Percentiles rank a stretch among this genome's conserved stretches.
Conservation (phyloP, 2,113 vertebrate species). For the Atractosteus spatula region DNA sequence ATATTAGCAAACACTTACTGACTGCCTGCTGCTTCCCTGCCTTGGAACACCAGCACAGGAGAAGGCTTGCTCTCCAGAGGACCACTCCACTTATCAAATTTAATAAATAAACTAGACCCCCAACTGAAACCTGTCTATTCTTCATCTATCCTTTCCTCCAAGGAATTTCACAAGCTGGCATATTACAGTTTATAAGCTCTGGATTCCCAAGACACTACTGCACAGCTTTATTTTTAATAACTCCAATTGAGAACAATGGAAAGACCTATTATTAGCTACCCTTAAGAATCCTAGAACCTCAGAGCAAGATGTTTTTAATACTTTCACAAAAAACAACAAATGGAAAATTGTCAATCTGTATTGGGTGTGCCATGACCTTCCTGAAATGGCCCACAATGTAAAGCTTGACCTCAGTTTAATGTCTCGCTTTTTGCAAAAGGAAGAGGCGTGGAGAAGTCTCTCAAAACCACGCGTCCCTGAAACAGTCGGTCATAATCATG, state of each 20-base stretch:
- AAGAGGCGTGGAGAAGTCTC: too few relatives aligned
- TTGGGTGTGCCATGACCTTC: too few relatives aligned
- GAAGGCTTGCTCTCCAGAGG: conserved; percentile 43
- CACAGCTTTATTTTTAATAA: conserved; percentile 59
- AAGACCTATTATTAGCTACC: conserved; percentile 58
- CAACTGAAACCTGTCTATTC: conserved; percentile 65
- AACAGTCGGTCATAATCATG: too few relatives aligned
- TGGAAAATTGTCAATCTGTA: too few relatives aligned
- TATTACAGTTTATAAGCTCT: conserved; percentile 64
- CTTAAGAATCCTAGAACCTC: conserved; percentile 39
- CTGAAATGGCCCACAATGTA: too few relatives aligned
- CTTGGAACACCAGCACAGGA: conserved; percentile 43
- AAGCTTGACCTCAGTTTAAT: too few relatives aligned
- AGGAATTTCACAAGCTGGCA: conserved; percentile 59
- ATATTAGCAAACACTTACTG: conserved; percentile 39
- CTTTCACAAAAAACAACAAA: background rate
- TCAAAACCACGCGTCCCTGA: too few relatives aligned
- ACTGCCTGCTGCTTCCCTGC: conserved; percentile 40
- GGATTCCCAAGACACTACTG: conserved; percentile 49
- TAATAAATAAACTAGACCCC: conserved; percentile 61
- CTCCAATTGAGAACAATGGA: conserved; percentile 55
- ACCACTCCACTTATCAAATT: conserved; percentile 65
- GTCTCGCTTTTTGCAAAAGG: too few relatives aligned
- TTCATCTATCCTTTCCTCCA: conserved; percentile 57
- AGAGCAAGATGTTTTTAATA: background rate